A percentile compares a stretch with the other conserved stretches of the same genome.
These are phyloP conservation scores for Micronisus gabar DNA, from an alignment of 2,113 vertebrate genomes.

Conservation along the genomic window DNA sequence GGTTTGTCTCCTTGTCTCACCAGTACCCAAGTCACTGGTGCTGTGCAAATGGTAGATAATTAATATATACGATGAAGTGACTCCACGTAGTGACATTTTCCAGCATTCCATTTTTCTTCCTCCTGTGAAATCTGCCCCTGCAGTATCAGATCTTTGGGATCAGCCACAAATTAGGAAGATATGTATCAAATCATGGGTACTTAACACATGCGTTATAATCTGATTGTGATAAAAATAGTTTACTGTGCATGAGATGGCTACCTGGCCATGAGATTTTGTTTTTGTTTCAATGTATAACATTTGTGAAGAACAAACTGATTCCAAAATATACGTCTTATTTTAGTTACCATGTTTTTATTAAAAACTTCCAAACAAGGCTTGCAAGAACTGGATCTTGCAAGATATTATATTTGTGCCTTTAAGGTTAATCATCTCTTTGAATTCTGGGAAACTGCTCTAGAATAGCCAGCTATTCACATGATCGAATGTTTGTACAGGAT, in stretches of 20 bases:
- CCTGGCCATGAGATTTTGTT: not conserved
- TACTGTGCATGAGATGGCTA: not conserved
- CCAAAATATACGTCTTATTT: not conserved
- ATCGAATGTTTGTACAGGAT: constrained; percentile 35
- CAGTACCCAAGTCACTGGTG: not conserved
- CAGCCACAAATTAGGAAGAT: not conserved
- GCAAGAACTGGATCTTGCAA: not conserved
- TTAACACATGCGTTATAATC: not conserved
- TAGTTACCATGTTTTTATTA: not conserved
- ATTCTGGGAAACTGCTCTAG: not conserved
- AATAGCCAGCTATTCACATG: constrained; percentile 2
- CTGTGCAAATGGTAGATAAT: not conserved
- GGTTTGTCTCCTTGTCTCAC: not conserved
- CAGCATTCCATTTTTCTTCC: not conserved
- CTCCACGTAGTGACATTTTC: not conserved
- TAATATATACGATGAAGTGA: not conserved
- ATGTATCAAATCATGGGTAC: not conserved
- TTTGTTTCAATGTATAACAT: not conserved
- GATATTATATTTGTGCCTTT: not conserved
- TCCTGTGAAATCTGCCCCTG: not conserved
- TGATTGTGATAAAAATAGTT: not conserved
- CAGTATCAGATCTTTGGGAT: not conserved
- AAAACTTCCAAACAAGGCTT: not conserved
- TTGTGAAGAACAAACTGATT: not conserved
- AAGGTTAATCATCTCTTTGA: constrained; percentile 3